A percentile compares a stretch with the other conserved stretches of the same genome.
These are phyloP conservation scores for Drosophila colorata DNA, from an alignment of 2,888 invertebrate species.

Conservation along the genomic window DNA sequence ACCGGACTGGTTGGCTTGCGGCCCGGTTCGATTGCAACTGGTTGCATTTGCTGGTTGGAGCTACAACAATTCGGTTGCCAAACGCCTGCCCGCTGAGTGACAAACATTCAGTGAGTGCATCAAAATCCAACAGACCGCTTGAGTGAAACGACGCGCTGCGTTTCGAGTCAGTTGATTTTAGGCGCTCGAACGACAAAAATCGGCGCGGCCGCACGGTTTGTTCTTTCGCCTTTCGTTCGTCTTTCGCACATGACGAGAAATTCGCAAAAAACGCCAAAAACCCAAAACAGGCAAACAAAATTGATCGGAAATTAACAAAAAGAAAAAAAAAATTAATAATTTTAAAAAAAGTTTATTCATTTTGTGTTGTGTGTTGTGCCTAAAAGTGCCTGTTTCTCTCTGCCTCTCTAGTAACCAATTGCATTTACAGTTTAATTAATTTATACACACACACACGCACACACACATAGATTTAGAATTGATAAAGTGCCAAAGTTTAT, in stretches of 20 bases:
- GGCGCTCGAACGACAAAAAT: slow-evolving; percentile 58
- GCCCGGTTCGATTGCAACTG: slow-evolving; percentile 43
- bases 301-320: slow-evolving; percentile 3
- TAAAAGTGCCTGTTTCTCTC: slow-evolving; percentile 30
- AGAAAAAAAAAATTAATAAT: slow-evolving; percentile 2
- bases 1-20: slow-evolving; percentile 25
- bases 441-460: slow-evolving; percentile 11
- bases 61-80: slow-evolving; percentile 34
- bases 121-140: slow-evolving; percentile 33
- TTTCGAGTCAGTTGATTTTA: slow-evolving; percentile 54
- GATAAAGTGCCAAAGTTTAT: slow-evolving; percentile 47
- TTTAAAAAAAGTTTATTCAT: neutral
- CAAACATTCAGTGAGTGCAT: slow-evolving; percentile 51
- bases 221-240: slow-evolving; percentile 43
- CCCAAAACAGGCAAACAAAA: slow-evolving; percentile 5
- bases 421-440: slow-evolving; percentile 48
- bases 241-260: slow-evolving; percentile 39
- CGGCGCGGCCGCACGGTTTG: slow-evolving; percentile 51
- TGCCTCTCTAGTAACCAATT: slow-evolving; percentile 32
- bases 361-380: slow-evolving; percentile 35
- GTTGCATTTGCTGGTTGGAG: slow-evolving; percentile 25
- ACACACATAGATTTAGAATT: slow-evolving; percentile 31
- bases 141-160: slow-evolving; percentile 59
- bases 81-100: slow-evolving; percentile 34
- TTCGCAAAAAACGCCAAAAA: slow-evolving; percentile 30